Percentiles rank a stretch among this genome's conserved stretches.
phyloP scores from a whole-genome alignment of 2,797 vertebrate genomes.

The Syngnathus acus region DNA sequence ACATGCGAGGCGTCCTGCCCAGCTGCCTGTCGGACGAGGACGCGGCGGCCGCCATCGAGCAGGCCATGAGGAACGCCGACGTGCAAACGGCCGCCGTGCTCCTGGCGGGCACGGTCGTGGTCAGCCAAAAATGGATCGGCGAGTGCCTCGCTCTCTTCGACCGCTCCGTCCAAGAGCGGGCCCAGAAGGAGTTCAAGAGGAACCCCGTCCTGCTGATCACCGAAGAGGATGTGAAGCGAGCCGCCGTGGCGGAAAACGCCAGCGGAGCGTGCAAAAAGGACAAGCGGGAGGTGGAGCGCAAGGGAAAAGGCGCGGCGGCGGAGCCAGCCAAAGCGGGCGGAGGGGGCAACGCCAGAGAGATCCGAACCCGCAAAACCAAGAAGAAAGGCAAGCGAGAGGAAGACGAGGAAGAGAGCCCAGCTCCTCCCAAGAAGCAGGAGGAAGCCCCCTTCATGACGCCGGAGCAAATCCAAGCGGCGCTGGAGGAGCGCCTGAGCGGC shows the following conservation, averaged over 20 bases:
- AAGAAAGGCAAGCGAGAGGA: constrained; percentile 87
- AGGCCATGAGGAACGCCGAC: constrained; percentile 81
- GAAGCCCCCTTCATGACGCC: constrained; percentile 79
- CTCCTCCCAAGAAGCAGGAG: constrained; percentile 64
- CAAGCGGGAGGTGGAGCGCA: constrained; percentile 83
- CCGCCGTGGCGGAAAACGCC: constrained; percentile 62
- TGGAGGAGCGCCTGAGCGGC: constrained; percentile 67
- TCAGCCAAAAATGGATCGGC: constrained; percentile 89
- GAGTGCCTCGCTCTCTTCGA: constrained; percentile 78
- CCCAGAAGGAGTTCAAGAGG: constrained; percentile 89
- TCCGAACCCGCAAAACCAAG: constrained; percentile 85
- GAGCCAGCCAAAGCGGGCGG: constrained; percentile 78
- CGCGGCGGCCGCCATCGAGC: constrained; percentile 80
- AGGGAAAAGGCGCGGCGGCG: constrained; percentile 81
- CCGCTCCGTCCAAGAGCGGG: constrained; percentile 84
- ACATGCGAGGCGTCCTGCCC: constrained; percentile 84
- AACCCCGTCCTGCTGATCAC: constrained; percentile 86
- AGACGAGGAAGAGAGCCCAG: constrained; percentile 81
- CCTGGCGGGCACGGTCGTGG: constrained; percentile 77
- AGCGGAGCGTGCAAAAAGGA: constrained; percentile 76
- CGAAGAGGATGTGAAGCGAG: constrained; percentile 86
- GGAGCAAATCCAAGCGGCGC: constrained; percentile 77
- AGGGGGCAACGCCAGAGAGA: constrained; percentile 84
- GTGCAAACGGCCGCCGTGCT: constrained; percentile 72
- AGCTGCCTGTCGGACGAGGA: constrained; percentile 87